These are phyloP conservation scores for Drosophila acutilabella DNA, from an alignment of 2,888 invertebrate genomes.

Conservation along the genomic window DNA sequence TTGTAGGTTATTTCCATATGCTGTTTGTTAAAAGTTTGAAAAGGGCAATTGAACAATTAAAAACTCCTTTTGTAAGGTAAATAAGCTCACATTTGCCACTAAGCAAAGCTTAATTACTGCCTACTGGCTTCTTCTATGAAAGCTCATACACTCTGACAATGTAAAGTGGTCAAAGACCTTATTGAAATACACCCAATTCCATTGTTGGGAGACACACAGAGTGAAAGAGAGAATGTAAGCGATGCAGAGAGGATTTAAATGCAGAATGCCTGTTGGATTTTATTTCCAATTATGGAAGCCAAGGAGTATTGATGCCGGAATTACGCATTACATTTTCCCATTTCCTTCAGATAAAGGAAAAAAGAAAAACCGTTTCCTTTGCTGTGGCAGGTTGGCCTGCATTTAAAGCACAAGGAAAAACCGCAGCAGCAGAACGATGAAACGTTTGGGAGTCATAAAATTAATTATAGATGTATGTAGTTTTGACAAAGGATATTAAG, in stretches of 20 bases:
- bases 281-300: constrained; percentile 29
- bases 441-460: constrained; percentile 21
- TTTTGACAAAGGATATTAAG: constrained; percentile 22
- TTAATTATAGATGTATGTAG: constrained; percentile 25
- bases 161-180: constrained; percentile 12
- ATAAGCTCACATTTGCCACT: background rate
- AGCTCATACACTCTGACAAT: background rate
- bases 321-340: constrained; percentile 28
- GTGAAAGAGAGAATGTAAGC: background rate
- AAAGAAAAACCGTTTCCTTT: constrained; percentile 22
- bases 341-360: constrained; percentile 24
- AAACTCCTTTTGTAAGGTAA: background rate
- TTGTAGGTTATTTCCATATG: too few species aligned
- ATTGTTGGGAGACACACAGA: background rate
- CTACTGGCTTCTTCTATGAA: background rate
- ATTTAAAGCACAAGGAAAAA: background rate
- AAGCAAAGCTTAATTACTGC: background rate
- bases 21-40: background rate
- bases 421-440: background rate
- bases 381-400: constrained; percentile 2
- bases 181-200: constrained; percentile 2
- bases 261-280: background rate
- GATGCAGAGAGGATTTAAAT: background rate
- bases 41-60: background rate
- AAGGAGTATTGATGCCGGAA: constrained; percentile 30